Base-by-base conservation (phyloP, 2,797 vertebrate genomes). In the Parotocinclus haroldoi region DNA sequence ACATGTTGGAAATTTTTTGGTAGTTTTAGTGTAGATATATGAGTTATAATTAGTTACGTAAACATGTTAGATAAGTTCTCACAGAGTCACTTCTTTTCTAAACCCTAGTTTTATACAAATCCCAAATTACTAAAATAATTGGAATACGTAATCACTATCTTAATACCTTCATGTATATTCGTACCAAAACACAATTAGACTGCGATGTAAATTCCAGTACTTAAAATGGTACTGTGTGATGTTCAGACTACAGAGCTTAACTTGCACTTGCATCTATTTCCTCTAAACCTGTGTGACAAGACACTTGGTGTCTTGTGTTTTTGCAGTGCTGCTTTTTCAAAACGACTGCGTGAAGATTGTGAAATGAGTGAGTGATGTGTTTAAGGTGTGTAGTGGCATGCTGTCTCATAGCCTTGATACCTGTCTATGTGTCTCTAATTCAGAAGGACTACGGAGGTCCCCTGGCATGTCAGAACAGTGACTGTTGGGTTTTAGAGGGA, bases 401-500 rank as follows among this genome's bases (percentile, higher is more conserved):
- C 12, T 50, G 12, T 73, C 39, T 52, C 53, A 37, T 27, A 37
- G 7, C 14, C 11, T 55, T 12, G 18, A 27, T 54, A 16, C 53
- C 45, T 71, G 11, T 18, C n/a, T n/a, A 16, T 52, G 11, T 52
- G 27, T 18, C 7, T 17, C 58, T 82, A 72, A 68, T 72, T 80
- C 87, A 98, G 96, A 93, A 92, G 11, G 96, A 99, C 84, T 98
- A 98, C 0, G 96, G 96, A 0, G 96, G 96, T 7, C 96, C 96
- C 0, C 86, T 99, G 75, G 94, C 93, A 62, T 99, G 96, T 83
- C 89, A 93, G 81, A 94, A 93, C 0, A 90, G 90, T 0, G 90
- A 97, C 79, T 99, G 96, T 86, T 99, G 96, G 96, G 96, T 99
- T 54, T 88, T 98, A 7, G 91, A 99, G 79, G 96, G 96, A 1